Conservation (phyloP, 2,113 vertebrate genomes). For the Oreochromis niloticus region DNA sequence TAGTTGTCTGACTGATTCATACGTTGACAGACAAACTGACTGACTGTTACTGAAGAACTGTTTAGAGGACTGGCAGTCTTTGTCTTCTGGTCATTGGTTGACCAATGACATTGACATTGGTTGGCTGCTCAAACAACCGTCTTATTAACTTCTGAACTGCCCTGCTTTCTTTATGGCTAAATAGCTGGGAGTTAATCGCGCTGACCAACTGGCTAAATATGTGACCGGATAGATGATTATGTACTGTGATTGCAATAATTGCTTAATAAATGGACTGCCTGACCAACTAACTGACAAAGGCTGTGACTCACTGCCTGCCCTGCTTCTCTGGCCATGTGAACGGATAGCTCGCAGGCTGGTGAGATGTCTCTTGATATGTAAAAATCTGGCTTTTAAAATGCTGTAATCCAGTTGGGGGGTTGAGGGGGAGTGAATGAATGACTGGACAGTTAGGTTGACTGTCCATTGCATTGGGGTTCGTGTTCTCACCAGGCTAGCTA, state of each 20-base stretch:
- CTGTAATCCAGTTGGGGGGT: background rate
- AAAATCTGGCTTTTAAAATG: slow-evolving; percentile 21
- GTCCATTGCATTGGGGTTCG: background rate
- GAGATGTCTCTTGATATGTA: slow-evolving; percentile 11
- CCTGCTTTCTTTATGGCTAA: background rate
- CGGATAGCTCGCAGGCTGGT: background rate
- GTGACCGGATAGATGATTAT: slow-evolving; percentile 14
- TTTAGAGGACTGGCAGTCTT: background rate
- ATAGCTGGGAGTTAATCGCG: slow-evolving; percentile 4
- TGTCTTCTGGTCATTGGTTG: background rate
- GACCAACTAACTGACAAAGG: slow-evolving; percentile 15
- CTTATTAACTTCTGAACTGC: background rate
- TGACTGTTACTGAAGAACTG: background rate
- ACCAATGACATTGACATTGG: background rate
- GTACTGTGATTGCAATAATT: slow-evolving; percentile 42
- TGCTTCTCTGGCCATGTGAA: background rate
- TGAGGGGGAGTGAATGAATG: background rate
- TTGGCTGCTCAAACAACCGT: background rate
- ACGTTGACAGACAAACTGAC: background rate
- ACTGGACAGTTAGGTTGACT: slow-evolving; percentile 4
- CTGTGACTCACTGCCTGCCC: slow-evolving; percentile 23
- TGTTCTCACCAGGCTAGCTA: slow-evolving; percentile 2
- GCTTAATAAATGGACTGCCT: slow-evolving; percentile 34
- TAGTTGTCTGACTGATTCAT: background rate
- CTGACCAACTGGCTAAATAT: slow-evolving; percentile 23